Conservation (phyloP, 2,888 invertebrate genomes). For the Augochlorella aurata region DNA sequence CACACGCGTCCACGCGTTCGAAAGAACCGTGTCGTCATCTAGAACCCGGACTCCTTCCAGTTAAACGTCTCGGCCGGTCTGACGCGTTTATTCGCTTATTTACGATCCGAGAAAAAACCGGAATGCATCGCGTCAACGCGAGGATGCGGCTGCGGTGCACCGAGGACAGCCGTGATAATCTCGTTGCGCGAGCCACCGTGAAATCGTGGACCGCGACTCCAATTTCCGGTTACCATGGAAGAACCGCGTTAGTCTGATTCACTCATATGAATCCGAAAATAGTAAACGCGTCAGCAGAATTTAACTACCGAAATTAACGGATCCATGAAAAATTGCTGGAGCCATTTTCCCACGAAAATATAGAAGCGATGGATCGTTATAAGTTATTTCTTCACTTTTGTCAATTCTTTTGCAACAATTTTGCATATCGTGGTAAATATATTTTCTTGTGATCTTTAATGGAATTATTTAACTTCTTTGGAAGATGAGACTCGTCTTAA, state of each 20-base stretch:
- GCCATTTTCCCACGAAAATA: neutral
- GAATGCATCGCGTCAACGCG: conserved; percentile 27
- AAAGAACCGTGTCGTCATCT: conserved; percentile 63
- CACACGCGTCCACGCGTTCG: conserved; percentile 36
- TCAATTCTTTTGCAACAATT: neutral
- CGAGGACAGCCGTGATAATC: conserved; percentile 48
- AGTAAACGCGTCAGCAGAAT: neutral
- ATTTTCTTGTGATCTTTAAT: too few species aligned
- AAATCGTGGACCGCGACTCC: conserved; percentile 24
- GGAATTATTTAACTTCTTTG: neutral
- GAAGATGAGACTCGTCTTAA: neutral
- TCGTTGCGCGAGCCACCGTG: conserved; percentile 20
- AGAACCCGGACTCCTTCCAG: conserved; percentile 64
- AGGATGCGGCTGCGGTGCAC: conserved; percentile 3
- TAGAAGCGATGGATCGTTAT: too few species aligned
- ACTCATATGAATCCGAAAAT: neutral
- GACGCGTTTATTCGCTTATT: conserved; percentile 36
- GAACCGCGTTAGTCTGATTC: neutral
- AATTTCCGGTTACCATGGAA: conserved; percentile 3
- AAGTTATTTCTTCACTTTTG: neutral
- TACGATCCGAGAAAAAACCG: conserved; percentile 39
- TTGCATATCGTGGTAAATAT: too few species aligned
- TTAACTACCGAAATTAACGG: neutral
- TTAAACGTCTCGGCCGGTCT: conserved; percentile 26
- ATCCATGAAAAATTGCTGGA: neutral